phyloP scores from a whole-genome alignment of 2,888 invertebrate genomes.

The Dolomedes plantarius region DNA sequence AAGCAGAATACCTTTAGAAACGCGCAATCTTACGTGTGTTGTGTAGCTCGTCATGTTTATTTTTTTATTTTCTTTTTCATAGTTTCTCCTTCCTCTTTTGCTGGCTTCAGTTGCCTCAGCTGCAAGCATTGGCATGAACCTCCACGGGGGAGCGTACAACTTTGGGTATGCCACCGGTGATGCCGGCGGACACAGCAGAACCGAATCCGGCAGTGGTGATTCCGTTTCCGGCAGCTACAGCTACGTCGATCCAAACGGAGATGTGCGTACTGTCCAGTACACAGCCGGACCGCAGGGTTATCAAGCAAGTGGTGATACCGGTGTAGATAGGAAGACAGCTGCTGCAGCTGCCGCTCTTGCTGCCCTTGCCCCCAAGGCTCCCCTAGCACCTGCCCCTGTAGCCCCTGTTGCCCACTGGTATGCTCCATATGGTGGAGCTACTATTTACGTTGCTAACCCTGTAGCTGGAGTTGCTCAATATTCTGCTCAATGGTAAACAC shows the following conservation, averaged over 20 bases:
- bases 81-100: constrained; percentile 35
- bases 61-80: no score
- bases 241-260: constrained; percentile 57
- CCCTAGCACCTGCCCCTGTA: constrained; percentile 20
- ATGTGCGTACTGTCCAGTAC: constrained; percentile 55
- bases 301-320: constrained; percentile 63
- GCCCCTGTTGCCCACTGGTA: constrained; percentile 29
- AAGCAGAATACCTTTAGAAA: no score
- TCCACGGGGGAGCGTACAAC: constrained; percentile 45
- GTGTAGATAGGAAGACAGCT: constrained; percentile 69
- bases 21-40: no score
- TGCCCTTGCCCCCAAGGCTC: constrained; percentile 56
- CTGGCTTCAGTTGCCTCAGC: constrained; percentile 41
- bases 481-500: not conserved
- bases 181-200: no score
- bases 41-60: no score
- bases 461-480: not conserved
- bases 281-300: constrained; percentile 59
- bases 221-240: constrained; percentile 52
- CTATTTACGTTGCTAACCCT: constrained; percentile 4
- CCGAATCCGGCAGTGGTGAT: constrained; percentile 34
- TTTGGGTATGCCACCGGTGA: constrained; percentile 58
- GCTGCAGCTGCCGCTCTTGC: constrained; percentile 59
- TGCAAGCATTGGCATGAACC: constrained; percentile 46
- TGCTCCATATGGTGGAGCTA: constrained; percentile 18